A percentile compares a stretch with the other conserved stretches of the same genome.
Evolutionary conservation across 1,140 invertebrate genomes (phyloP).

Genomic region (Lycorma delicatula): DNA sequence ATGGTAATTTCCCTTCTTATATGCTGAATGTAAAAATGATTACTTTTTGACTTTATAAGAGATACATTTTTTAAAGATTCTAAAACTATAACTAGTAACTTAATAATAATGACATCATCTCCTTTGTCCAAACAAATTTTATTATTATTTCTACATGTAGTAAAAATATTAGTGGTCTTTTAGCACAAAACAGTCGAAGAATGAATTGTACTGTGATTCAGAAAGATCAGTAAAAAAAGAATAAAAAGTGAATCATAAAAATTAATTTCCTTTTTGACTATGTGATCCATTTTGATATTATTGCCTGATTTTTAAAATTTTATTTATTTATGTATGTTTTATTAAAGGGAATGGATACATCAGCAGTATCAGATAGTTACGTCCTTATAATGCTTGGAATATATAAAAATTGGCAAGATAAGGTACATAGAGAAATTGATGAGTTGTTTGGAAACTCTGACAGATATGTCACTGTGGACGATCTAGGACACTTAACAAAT

Average conservation of each 20-base stretch:
- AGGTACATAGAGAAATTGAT: constrained; percentile 40
- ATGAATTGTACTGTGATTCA: not conserved
- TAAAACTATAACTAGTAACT: too few species aligned
- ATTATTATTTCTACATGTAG: too few species aligned
- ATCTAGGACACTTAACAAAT: constrained; percentile 47
- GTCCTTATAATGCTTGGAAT: not conserved
- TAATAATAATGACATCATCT: too few species aligned
- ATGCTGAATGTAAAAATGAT: too few species aligned
- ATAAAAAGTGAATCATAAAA: not conserved
- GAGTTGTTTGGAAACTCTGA: constrained; percentile 41
- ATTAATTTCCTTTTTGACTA: not conserved
- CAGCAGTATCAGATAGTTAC: not conserved
- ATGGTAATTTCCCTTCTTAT: too few species aligned
- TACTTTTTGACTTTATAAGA: too few species aligned
- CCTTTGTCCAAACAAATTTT: too few species aligned
- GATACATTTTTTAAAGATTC: too few species aligned
- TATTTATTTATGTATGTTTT: not conserved
- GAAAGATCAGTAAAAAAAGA: not conserved
- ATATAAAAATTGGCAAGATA: not conserved
- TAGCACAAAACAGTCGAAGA: not conserved
- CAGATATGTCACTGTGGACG: constrained; percentile 39
- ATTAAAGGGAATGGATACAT: not conserved
- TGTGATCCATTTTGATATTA: not conserved
- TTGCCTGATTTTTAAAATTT: not conserved
- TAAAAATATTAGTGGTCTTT: not conserved